These are phyloP conservation scores for Idaea straminata DNA, from an alignment of 2,888 invertebrate genomes.

Conservation along the genomic window DNA sequence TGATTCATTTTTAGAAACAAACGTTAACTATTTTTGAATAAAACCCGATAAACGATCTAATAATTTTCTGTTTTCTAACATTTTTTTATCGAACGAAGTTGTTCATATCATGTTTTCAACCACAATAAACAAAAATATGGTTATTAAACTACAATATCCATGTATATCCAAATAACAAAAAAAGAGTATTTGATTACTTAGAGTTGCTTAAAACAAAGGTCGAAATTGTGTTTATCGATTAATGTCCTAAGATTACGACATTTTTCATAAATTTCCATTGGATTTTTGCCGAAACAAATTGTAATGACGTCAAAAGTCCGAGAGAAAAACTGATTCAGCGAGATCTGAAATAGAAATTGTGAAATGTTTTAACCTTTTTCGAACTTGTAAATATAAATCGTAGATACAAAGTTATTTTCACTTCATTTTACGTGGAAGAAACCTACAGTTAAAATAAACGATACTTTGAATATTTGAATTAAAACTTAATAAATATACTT, in stretches of 20 bases:
- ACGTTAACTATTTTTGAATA: too few relatives aligned
- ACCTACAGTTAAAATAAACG: background rate
- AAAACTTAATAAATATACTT: background rate
- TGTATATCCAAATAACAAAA: too few relatives aligned
- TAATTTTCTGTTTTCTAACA: too few relatives aligned
- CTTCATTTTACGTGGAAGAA: background rate
- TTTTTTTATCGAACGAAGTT: too few relatives aligned
- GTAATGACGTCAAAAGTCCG: background rate
- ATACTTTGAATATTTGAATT: background rate
- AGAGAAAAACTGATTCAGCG: background rate
- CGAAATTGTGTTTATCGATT: too few relatives aligned
- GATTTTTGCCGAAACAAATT: background rate
- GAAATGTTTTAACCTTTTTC: background rate
- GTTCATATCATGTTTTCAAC: too few relatives aligned
- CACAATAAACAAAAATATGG: too few relatives aligned
- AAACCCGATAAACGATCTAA: too few relatives aligned
- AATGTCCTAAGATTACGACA: background rate
- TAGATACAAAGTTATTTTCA: background rate
- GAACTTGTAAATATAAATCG: background rate
- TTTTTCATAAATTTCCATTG: background rate
- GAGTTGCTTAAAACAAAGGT: too few relatives aligned
- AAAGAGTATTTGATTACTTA: too few relatives aligned
- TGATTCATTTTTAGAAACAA: too few relatives aligned
- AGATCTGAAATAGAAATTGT: background rate
- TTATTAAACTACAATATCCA: too few relatives aligned